Evolutionary conservation across 1,140 invertebrate genomes (phyloP), one percentile per base, ranked within the genome.

Genomic region (Magallana gigas): DNA sequence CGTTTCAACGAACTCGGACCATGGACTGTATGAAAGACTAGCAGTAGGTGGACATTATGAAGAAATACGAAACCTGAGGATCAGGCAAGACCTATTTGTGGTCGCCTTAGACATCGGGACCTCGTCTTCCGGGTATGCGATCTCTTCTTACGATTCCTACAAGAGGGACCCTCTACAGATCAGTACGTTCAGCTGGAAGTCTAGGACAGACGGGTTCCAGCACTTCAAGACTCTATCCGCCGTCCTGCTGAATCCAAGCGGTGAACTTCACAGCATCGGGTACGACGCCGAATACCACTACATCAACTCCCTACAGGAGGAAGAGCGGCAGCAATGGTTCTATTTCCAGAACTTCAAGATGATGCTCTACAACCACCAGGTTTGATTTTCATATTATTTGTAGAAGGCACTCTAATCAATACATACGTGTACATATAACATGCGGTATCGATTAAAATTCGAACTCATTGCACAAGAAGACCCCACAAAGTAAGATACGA

Each of bases 311-410:
- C 16, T 48, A 8, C 23, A n/a, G 8, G 83, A 84, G 11, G 57
- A 84, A 14, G 83, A 84, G 18, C 29, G 57, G 1, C 29, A 59
- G 57, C 36, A 84, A 60, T 84, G 57, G 23, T 84, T 58, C 18
- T 84, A 60, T 9, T 84, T 84, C 58, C 57, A 84, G 29, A 60
- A 84, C 18, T 84, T 84, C 23, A 84, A 84, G 29, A 59, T 84
- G 58, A 62, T 16, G 57, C 83, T 84, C 8, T 84, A 84, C 48
- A 36, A 48, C n/a, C 23, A 84, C 8, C 59, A 84, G 83, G 64
- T 83, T 16, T 57, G 8, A 80, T 7, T 36, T 5, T 12, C 48
- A 80, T 11, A 48, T 9, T 14, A 36, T 80, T 0, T 1, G 18
- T 48, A 48, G 5, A 80, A 7, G 14, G 23, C 12, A 80, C 18